phyloP scores from a whole-genome alignment of 2,797 vertebrate species.

The Gouania willdenowi region DNA sequence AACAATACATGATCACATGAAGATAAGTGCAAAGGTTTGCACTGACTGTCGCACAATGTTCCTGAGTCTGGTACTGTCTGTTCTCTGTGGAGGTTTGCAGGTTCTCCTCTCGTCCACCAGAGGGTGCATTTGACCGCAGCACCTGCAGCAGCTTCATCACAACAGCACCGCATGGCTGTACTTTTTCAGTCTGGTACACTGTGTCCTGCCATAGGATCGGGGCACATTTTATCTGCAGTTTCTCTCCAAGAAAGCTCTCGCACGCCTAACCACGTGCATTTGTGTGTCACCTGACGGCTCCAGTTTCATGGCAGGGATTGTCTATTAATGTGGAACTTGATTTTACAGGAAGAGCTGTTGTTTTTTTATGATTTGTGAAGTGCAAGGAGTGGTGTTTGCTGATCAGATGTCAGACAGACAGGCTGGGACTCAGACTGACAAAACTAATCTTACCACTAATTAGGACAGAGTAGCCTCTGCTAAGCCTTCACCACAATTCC shows the following conservation, averaged over 20 bases:
- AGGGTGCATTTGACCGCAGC: slow-evolving; percentile 49
- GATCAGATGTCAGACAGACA: slow-evolving; percentile 31
- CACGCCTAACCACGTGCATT: slow-evolving; percentile 1
- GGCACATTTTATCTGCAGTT: slow-evolving; percentile 45
- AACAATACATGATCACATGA: too few relatives aligned
- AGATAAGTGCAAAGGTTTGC: too few relatives aligned
- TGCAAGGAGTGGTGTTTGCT: background rate
- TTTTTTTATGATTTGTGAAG: background rate
- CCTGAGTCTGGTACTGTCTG: too few relatives aligned
- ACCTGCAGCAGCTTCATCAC: slow-evolving; percentile 4
- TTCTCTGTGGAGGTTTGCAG: too few relatives aligned
- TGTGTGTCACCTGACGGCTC: slow-evolving; percentile 22
- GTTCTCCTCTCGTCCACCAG: slow-evolving; percentile 49
- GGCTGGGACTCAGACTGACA: slow-evolving; percentile 8
- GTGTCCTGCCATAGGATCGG: slow-evolving; percentile 59
- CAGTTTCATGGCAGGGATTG: background rate
- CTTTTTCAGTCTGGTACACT: slow-evolving; percentile 49
- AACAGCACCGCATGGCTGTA: slow-evolving; percentile 41
- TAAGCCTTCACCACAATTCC: slow-evolving; percentile 45
- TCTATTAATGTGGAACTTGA: too few relatives aligned
- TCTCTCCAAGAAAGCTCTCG: slow-evolving; percentile 47
- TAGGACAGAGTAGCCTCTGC: slow-evolving; percentile 36
- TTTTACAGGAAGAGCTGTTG: too few relatives aligned
- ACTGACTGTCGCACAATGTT: too few relatives aligned
- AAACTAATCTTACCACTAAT: slow-evolving; percentile 45